Conservation (phyloP, 1,140 invertebrate species). For the Leptinotarsa defecta region DNA sequence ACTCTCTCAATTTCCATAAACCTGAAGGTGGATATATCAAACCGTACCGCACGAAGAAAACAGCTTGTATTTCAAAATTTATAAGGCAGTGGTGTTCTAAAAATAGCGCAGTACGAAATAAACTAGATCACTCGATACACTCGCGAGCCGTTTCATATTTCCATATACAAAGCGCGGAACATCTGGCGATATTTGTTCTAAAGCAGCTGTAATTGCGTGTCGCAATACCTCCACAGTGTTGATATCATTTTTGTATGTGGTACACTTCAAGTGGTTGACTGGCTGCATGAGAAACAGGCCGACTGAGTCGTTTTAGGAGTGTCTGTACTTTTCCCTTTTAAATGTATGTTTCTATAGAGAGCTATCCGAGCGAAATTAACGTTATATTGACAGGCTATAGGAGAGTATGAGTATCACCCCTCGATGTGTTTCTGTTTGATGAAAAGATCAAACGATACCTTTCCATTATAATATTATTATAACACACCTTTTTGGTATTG, state of each 20-base stretch:
- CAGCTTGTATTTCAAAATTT: not conserved
- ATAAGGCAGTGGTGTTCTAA: not conserved
- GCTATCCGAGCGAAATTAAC: no score
- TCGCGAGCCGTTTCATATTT: conserved; percentile 18
- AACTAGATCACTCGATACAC: conserved; percentile 13
- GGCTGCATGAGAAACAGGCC: conserved; percentile 4
- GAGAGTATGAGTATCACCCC: no score
- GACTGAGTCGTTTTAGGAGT: not conserved
- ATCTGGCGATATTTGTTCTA: conserved; percentile 23
- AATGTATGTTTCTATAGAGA: not conserved
- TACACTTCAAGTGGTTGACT: not conserved
- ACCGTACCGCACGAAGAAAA: not conserved
- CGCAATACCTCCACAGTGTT: conserved; percentile 18
- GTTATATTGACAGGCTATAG: no score
- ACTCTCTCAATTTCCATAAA: not conserved
- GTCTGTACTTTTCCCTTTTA: not conserved
- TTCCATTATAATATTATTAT: no score
- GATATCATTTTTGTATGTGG: conserved; percentile 21
- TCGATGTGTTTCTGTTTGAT: no score
- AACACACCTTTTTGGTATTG: no score
- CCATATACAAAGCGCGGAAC: conserved; percentile 19
- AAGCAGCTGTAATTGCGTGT: conserved; percentile 25
- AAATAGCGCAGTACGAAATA: not conserved
- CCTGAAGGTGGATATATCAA: not conserved
- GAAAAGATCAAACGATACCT: no score